A percentile compares a stretch with the other conserved stretches of the same genome.
These are phyloP conservation scores for Conus canariensis DNA, from an alignment of 2,888 invertebrate genomes.

Conservation along the genomic window DNA sequence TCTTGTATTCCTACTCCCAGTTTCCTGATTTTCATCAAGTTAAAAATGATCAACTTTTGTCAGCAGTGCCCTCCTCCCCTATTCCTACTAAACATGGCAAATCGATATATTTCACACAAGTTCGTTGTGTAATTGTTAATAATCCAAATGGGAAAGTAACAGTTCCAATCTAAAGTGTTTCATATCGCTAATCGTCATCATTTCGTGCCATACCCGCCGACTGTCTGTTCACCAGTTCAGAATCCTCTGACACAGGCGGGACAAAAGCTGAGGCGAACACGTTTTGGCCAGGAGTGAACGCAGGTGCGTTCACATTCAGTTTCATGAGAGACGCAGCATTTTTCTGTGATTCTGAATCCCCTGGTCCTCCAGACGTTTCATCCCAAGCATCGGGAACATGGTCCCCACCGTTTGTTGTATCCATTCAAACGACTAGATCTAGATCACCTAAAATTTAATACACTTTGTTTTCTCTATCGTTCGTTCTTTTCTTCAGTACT, in stretches of 20 bases:
- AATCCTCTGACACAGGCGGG: slow-evolving; percentile 56
- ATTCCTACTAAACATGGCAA: too few relatives aligned
- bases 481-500: not conserved
- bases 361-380: slow-evolving; percentile 64
- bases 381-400: slow-evolving; percentile 77
- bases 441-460: not conserved
- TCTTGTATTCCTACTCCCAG: too few relatives aligned
- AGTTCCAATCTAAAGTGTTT: too few relatives aligned
- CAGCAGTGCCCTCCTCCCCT: too few relatives aligned
- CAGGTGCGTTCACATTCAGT: slow-evolving; percentile 97
- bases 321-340: slow-evolving; percentile 55
- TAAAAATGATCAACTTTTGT: too few relatives aligned
- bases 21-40: too few relatives aligned
- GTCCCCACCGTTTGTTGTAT: slow-evolving; percentile 66
- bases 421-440: slow-evolving; percentile 52
- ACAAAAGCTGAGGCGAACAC: slow-evolving; percentile 77
- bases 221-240: not conserved
- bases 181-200: too few relatives aligned
- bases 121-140: too few relatives aligned
- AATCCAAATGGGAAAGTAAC: too few relatives aligned
- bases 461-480: slow-evolving; percentile 29
- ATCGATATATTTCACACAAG: too few relatives aligned
- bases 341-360: slow-evolving; percentile 55
- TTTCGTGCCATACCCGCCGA: not conserved
- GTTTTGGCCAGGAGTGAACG: slow-evolving; percentile 92